Conservation (phyloP, 2,888 invertebrate species). For the Cerceris rybyensis region DNA sequence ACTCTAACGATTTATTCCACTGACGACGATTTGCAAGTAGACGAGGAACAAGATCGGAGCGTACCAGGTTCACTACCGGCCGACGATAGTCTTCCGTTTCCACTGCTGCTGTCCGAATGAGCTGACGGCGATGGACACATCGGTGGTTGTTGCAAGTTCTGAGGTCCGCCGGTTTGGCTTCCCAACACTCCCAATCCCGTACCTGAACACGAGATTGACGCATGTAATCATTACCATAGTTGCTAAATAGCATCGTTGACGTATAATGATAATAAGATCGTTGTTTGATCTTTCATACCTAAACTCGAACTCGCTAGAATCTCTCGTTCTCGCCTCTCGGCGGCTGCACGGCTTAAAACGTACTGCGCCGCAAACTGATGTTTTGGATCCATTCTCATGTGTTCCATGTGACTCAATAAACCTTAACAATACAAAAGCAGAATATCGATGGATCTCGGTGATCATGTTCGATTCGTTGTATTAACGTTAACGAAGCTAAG, state of each 20-base stretch:
- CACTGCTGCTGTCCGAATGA: conserved; percentile 93
- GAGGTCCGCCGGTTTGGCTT: conserved; percentile 80
- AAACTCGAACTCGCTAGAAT: conserved; percentile 84
- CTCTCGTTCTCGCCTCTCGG: conserved; percentile 93
- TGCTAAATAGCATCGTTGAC: not conserved
- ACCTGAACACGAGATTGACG: conserved; percentile 72
- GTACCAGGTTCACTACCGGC: conserved; percentile 89
- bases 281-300: conserved; percentile 67
- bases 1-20: conserved; percentile 55
- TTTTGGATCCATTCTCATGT: conserved; percentile 98
- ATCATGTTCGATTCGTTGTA: not conserved
- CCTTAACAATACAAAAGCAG: conserved; percentile 84
- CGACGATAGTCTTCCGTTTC: conserved; percentile 90
- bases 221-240: conserved; percentile 27
- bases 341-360: conserved; percentile 94
- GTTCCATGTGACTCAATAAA: conserved; percentile 96
- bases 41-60: conserved; percentile 69
- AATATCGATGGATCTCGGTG: conserved; percentile 40
- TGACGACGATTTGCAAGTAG: conserved; percentile 63
- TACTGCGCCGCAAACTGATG: conserved; percentile 98
- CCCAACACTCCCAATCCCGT: conserved; percentile 79
- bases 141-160: conserved; percentile 84
- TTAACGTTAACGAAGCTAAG: too few species aligned
- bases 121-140: conserved; percentile 92
- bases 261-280: not conserved